phyloP scores from a whole-genome alignment of 2,888 invertebrate species.

The Sminthurinus aureus region DNA sequence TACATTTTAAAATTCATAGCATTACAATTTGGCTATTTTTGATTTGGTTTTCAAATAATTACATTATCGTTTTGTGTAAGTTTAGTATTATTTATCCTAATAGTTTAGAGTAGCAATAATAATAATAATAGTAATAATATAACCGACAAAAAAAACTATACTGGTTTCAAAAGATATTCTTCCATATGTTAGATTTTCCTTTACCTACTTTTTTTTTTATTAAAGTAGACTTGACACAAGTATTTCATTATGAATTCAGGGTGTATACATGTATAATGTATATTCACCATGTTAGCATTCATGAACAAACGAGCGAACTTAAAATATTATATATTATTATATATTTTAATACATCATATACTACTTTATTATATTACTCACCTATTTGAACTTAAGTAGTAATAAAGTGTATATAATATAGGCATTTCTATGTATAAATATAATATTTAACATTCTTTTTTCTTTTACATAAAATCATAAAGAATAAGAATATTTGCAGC shows the following conservation, averaged over 20 bases:
- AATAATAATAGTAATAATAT: neutral
- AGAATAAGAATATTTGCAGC: constrained; percentile 19
- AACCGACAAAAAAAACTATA: neutral
- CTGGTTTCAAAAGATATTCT: neutral
- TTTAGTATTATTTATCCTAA: neutral
- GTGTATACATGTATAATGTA: too few relatives aligned
- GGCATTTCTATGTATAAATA: neutral
- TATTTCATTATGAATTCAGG: neutral
- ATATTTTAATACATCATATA: neutral
- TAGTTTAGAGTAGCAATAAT: neutral
- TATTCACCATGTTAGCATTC: neutral
- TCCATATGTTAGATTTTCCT: neutral
- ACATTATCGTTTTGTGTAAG: neutral
- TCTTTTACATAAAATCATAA: neutral
- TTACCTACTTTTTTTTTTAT: neutral
- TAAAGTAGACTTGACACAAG: neutral
- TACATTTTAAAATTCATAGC: too few relatives aligned
- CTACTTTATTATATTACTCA: neutral
- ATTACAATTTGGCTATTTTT: too few relatives aligned
- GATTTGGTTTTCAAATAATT: neutral
- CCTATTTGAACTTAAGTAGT: constrained; percentile 29
- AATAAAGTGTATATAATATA: neutral
- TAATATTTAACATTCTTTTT: neutral
- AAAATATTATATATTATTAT: neutral
- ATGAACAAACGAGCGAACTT: neutral